These are phyloP conservation scores for Drosophila falleni DNA, from an alignment of 2,888 invertebrate species.

Conservation along the genomic window DNA sequence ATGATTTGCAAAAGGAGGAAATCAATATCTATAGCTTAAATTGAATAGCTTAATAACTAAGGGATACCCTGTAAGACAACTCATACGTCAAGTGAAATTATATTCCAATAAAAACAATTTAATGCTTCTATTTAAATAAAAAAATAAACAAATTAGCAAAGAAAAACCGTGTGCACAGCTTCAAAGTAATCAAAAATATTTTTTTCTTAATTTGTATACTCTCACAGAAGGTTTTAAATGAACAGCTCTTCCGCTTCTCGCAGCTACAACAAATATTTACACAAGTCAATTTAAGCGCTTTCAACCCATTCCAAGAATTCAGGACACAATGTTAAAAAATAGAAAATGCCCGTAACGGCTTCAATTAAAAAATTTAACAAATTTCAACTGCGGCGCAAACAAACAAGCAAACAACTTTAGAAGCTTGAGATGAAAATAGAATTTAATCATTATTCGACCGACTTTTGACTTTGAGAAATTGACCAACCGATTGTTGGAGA, in stretches of 20 bases:
- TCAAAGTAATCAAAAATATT: too few species aligned
- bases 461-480: conserved; percentile 56
- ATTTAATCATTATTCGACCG: conserved; percentile 44
- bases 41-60: not conserved
- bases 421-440: conserved; percentile 1
- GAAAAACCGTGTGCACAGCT: too few species aligned
- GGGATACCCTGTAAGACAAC: not conserved
- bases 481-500: conserved; percentile 50
- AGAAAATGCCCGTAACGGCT: conserved; percentile 29
- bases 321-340: conserved; percentile 12
- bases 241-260: too few species aligned
- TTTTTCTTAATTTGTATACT: not conserved
- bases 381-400: conserved; percentile 29
- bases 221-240: not conserved
- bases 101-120: not conserved
- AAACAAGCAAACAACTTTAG: conserved; percentile 15
- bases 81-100: too few species aligned
- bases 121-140: too few species aligned
- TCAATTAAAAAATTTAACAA: conserved; percentile 50
- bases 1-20: not conserved
- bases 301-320: not conserved
- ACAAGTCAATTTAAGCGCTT: conserved; percentile 9
- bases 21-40: not conserved
- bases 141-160: too few species aligned
- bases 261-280: conserved; percentile 1